These are phyloP conservation scores for Trididemnum nubilum DNA, from an alignment of 23 tunicate genomes.

Conservation along the genomic window DNA sequence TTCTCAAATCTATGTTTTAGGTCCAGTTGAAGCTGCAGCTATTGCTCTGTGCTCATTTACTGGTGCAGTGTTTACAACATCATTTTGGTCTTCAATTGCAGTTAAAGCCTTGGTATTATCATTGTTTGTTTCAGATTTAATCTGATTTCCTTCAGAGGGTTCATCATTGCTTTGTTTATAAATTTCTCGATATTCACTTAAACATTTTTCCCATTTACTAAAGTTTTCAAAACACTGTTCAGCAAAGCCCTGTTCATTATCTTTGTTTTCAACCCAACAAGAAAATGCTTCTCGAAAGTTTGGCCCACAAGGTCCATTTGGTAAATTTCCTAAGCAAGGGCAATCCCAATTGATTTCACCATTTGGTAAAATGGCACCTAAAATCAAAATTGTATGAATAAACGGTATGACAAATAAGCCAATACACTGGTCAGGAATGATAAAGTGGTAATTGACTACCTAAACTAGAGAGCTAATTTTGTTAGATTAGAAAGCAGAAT, in stretches of 20 bases:
- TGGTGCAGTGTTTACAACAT: not conserved
- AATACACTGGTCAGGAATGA: too few species aligned
- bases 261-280: slow-evolving; percentile 85
- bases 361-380: slow-evolving; percentile 90
- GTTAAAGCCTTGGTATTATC: not conserved
- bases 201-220: slow-evolving; percentile 72
- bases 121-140: not conserved
- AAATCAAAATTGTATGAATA: not conserved
- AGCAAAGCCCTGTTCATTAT: slow-evolving; percentile 70
- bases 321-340: slow-evolving; percentile 94
- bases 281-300: slow-evolving; percentile 86
- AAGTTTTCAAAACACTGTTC: slow-evolving; percentile 79
- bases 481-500: not conserved
- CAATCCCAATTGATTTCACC: slow-evolving; percentile 98
- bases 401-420: not conserved
- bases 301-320: slow-evolving; percentile 93
- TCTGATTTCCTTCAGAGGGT: not conserved
- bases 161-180: slow-evolving; percentile 43
- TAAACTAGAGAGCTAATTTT: too few species aligned
- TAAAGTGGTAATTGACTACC: too few species aligned
- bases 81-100: not conserved
- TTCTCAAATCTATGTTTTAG: too few species aligned
- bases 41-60: slow-evolving; percentile 18
- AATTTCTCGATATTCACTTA: slow-evolving; percentile 69
- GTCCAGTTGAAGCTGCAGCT: slow-evolving; percentile 27